phyloP scores from a whole-genome alignment of 1,140 invertebrate species.

The Hyposmocoma kahamanoa region DNA sequence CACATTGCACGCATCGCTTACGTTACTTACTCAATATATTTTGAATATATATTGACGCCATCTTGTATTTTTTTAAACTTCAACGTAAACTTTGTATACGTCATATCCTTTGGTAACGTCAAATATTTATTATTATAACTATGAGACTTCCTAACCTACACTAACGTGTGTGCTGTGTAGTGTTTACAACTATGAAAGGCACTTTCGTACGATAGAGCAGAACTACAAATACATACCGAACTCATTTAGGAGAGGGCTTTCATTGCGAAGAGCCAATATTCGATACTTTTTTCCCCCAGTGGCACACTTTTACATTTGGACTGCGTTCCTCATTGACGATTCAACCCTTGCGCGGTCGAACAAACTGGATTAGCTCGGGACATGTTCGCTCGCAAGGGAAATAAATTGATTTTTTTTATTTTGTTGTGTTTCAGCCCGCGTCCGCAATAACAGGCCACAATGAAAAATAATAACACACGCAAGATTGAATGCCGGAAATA shows the following conservation, averaged over 20 bases:
- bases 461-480: constrained; percentile 48
- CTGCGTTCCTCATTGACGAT: constrained; percentile 60
- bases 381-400: constrained; percentile 58
- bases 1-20: no score
- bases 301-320: constrained; percentile 55
- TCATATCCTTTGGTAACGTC: no score
- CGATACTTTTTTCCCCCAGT: constrained; percentile 34
- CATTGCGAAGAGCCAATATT: constrained; percentile 42
- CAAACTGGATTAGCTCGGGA: constrained; percentile 66
- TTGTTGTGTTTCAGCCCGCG: constrained; percentile 35
- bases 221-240: constrained; percentile 33
- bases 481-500: constrained; percentile 30
- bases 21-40: no score
- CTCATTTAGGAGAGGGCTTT: constrained; percentile 32
- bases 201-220: constrained; percentile 13
- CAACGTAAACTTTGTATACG: no score
- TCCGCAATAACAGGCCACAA: constrained; percentile 46
- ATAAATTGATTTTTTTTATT: constrained; percentile 52
- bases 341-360: constrained; percentile 66
- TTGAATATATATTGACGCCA: no score
- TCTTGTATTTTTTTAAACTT: no score
- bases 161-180: no score
- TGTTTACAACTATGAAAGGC: constrained; percentile 10
- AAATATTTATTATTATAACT: no score
- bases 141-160: no score